These are phyloP conservation scores for Strigamia maritima DNA, from an alignment of 2,888 invertebrate genomes.

Conservation along the genomic window DNA sequence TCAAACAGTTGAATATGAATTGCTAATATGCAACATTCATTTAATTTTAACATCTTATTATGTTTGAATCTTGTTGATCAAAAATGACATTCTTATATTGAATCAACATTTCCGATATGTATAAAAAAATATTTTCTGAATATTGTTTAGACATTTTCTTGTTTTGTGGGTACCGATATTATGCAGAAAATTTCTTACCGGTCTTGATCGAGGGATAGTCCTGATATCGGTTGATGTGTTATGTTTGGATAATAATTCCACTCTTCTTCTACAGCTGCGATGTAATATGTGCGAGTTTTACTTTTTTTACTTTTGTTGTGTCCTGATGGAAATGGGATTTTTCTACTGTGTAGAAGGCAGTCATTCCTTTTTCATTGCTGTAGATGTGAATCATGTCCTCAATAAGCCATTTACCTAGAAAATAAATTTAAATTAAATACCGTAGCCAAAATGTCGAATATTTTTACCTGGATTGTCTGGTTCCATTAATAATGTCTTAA, in stretches of 20 bases:
- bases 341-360: neutral
- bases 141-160: too few relatives aligned
- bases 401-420: neutral
- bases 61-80: too few relatives aligned
- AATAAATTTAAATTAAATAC: neutral
- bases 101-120: too few relatives aligned
- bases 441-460: too few relatives aligned
- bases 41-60: too few relatives aligned
- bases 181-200: too few relatives aligned
- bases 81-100: too few relatives aligned
- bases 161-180: too few relatives aligned
- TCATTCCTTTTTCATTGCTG: neutral
- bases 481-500: neutral
- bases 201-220: neutral
- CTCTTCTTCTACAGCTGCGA: conserved; percentile 43
- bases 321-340: neutral
- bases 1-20: too few relatives aligned
- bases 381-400: neutral
- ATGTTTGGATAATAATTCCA: conserved; percentile 44
- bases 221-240: neutral
- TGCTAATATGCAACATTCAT: too few relatives aligned
- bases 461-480: conserved; percentile 32
- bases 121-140: too few relatives aligned
- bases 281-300: conserved; percentile 42
- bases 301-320: neutral